These are phyloP conservation scores for Champsocephalus esox DNA, from an alignment of 2,797 vertebrate genomes.

Conservation along the genomic window DNA sequence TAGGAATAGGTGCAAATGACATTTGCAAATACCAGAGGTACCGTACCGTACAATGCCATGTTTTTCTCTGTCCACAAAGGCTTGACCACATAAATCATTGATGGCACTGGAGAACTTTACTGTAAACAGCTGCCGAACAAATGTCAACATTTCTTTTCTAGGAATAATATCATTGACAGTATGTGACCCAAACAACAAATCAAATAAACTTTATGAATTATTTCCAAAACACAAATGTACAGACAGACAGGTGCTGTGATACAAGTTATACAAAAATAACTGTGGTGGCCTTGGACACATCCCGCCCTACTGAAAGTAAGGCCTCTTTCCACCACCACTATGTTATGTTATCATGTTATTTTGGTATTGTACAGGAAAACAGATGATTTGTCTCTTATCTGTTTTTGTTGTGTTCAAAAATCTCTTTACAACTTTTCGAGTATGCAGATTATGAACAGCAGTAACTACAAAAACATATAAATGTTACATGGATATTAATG, in stretches of 20 bases:
- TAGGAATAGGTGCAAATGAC: slow-evolving; percentile 49
- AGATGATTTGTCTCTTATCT: background rate
- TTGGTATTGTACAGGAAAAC: background rate
- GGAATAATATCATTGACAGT: background rate
- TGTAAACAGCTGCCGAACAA: slow-evolving; percentile 18
- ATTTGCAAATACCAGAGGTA: slow-evolving; percentile 56
- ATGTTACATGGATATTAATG: background rate
- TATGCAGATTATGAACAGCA: background rate
- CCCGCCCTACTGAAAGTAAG: background rate
- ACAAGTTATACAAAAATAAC: slow-evolving; percentile 2
- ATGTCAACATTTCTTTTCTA: slow-evolving; percentile 17
- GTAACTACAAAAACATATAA: background rate
- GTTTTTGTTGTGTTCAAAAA: background rate
- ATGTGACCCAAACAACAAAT: background rate
- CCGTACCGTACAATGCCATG: slow-evolving; percentile 24
- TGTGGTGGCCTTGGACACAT: slow-evolving; percentile 1
- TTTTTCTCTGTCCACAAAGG: slow-evolving; percentile 27
- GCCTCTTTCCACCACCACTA: background rate
- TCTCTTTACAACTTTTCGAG: background rate
- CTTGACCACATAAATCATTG: slow-evolving; percentile 22
- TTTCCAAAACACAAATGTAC: slow-evolving; percentile 24
- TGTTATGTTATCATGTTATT: background rate
- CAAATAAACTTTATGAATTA: slow-evolving; percentile 12
- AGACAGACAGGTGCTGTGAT: slow-evolving; percentile 21
- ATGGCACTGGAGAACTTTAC: slow-evolving; percentile 26